These are phyloP conservation scores for Mamestra brassicae DNA, from an alignment of 2,888 invertebrate genomes.

Conservation along the genomic window DNA sequence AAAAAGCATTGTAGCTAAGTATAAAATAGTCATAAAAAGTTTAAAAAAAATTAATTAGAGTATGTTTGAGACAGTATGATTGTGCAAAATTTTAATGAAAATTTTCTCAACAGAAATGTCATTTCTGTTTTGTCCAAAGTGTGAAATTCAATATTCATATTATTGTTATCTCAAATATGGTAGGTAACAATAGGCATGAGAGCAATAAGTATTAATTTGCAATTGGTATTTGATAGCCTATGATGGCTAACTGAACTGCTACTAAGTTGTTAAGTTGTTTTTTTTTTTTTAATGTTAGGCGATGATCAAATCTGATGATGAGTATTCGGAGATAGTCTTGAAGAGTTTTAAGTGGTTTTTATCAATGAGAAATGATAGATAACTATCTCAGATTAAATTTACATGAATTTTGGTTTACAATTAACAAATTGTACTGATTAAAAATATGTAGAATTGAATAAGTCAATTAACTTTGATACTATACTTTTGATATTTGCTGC, in stretches of 20 bases:
- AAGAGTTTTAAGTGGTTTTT: constrained; percentile 2
- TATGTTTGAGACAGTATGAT: neutral
- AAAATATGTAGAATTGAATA: neutral
- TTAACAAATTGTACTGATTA: neutral
- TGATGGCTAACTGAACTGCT: neutral
- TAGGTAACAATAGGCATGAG: neutral
- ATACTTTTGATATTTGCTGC: no score
- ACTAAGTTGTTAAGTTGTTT: no score
- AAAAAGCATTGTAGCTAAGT: neutral
- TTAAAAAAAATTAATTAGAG: neutral
- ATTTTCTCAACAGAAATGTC: neutral
- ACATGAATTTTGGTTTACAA: constrained; percentile 19
- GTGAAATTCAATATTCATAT: neutral
- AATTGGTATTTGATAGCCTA: neutral
- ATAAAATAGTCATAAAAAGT: neutral
- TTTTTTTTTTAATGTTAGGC: neutral
- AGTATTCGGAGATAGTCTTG: constrained; percentile 5
- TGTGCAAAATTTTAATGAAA: no score
- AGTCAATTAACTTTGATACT: constrained; percentile 1
- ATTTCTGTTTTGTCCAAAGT: neutral
- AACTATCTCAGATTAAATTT: constrained; percentile 35
- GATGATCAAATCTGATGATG: neutral
- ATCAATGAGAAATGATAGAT: constrained; percentile 31
- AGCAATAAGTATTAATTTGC: neutral
- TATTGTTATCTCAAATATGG: constrained; percentile 7